Conservation (phyloP, 2,113 vertebrate genomes). For the Excalfactoria chinensis region DNA sequence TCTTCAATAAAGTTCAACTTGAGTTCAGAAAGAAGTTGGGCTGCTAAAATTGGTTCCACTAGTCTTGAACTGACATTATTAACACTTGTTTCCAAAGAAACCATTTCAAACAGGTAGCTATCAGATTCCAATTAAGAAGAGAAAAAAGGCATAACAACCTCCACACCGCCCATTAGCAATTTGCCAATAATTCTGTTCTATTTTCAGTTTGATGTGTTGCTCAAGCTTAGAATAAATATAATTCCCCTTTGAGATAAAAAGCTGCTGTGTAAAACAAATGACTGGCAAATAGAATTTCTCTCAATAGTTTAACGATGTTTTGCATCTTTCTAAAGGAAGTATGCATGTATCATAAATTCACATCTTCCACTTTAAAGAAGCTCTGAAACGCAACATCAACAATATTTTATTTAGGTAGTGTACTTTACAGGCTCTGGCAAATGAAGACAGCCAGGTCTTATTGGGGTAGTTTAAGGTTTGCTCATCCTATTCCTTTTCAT, state of each 20-base stretch:
- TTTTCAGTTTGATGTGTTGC: background rate
- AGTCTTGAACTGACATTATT: background rate
- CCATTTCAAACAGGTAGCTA: slow-evolving; percentile 28
- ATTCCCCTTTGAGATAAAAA: slow-evolving; percentile 33
- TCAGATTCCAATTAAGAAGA: slow-evolving; percentile 21
- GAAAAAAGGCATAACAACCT: slow-evolving; percentile 5
- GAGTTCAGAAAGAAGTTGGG: background rate
- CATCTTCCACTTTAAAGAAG: background rate
- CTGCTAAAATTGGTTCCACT: slow-evolving; percentile 15
- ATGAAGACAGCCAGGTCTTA: background rate
- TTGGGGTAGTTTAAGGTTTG: background rate
- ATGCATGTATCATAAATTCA: background rate
- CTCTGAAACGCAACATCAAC: background rate
- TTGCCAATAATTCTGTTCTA: slow-evolving; percentile 29
- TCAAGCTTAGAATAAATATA: slow-evolving; percentile 40
- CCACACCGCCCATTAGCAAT: slow-evolving; percentile 6
- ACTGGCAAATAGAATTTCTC: slow-evolving; percentile 8
- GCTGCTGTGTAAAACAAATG: slow-evolving; percentile 1
- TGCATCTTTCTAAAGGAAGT: background rate
- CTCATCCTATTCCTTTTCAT: background rate
- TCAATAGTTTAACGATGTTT: slow-evolving; percentile 12
- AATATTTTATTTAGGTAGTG: background rate
- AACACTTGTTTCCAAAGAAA: slow-evolving; percentile 37
- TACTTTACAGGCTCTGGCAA: background rate
- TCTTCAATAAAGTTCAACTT: background rate